phyloP scores from a whole-genome alignment of 2,888 invertebrate species.

The Oxytorus armatus region DNA sequence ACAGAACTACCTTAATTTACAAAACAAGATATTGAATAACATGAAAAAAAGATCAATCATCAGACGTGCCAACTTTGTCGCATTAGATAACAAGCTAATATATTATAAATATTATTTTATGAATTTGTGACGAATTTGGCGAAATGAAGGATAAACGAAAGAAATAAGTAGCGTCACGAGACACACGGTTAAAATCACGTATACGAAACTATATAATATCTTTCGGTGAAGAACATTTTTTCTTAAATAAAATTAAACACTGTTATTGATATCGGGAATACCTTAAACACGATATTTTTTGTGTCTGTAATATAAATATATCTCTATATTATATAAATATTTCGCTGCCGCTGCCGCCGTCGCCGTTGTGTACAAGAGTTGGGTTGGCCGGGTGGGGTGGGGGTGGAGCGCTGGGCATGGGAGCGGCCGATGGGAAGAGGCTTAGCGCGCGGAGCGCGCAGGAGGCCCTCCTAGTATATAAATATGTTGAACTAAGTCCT shows the following conservation, averaged over 20 bases:
- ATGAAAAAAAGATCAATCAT: conserved; percentile 12
- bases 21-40: conserved; percentile 16
- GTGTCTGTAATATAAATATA: not conserved
- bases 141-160: conserved; percentile 10
- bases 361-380: too few relatives aligned
- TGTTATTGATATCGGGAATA: conserved; percentile 33
- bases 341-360: not conserved
- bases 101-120: conserved; percentile 49
- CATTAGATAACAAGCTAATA: conserved; percentile 56
- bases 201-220: conserved; percentile 8
- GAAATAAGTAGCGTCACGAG: conserved; percentile 21
- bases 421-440: not conserved
- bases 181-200: conserved; percentile 28
- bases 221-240: conserved; percentile 29
- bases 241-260: conserved; percentile 43
- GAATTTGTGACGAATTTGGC: conserved; percentile 23
- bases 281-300: conserved; percentile 18
- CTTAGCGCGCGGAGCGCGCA: too few relatives aligned
- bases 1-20: too few relatives aligned
- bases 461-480: too few relatives aligned
- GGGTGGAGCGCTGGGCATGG: too few relatives aligned
- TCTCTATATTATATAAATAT: too few relatives aligned
- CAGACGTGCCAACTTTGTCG: conserved; percentile 42
- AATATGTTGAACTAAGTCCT: conserved; percentile 7
- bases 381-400: too few relatives aligned